Conservation (phyloP, 1,140 invertebrate species). For the Aphaenogaster ashmeadi region DNA sequence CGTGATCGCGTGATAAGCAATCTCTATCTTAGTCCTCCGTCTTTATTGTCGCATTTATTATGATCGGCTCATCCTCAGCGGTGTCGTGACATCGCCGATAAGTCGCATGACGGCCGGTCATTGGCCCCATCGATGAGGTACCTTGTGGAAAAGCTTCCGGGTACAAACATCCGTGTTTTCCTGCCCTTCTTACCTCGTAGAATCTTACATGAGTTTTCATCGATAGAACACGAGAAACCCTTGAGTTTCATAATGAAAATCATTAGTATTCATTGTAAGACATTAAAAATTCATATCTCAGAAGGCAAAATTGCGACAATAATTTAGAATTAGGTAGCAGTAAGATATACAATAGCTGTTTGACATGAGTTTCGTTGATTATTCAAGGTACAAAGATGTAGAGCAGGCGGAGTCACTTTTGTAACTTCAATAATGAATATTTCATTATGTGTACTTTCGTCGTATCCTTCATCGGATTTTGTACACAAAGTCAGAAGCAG, state of each 20-base stretch:
- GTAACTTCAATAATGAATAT: slow-evolving; percentile 1
- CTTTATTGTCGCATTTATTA: slow-evolving; percentile 52
- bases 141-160: slow-evolving; percentile 28
- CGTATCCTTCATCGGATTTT: neutral
- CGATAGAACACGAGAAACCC: neutral
- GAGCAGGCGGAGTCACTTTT: neutral
- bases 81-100: slow-evolving; percentile 59
- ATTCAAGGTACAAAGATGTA: neutral
- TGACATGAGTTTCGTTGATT: neutral
- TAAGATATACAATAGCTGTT: neutral
- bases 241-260: neutral
- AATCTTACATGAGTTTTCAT: slow-evolving; percentile 1
- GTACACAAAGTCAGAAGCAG: neutral
- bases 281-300: neutral
- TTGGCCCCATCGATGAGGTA: slow-evolving; percentile 63
- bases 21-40: slow-evolving; percentile 15
- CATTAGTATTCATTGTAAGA: neutral
- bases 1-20: slow-evolving; percentile 81
- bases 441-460: neutral
- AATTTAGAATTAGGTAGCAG: neutral
- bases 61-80: slow-evolving; percentile 44
- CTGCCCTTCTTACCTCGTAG: slow-evolving; percentile 12
- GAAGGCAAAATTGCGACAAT: neutral
- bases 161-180: slow-evolving; percentile 13
- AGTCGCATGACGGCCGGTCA: slow-evolving; percentile 66